Evolutionary conservation across 2,888 invertebrate species (phyloP), one percentile per base, ranked within the genome.

Genomic region (Habroteleia sp.): DNA sequence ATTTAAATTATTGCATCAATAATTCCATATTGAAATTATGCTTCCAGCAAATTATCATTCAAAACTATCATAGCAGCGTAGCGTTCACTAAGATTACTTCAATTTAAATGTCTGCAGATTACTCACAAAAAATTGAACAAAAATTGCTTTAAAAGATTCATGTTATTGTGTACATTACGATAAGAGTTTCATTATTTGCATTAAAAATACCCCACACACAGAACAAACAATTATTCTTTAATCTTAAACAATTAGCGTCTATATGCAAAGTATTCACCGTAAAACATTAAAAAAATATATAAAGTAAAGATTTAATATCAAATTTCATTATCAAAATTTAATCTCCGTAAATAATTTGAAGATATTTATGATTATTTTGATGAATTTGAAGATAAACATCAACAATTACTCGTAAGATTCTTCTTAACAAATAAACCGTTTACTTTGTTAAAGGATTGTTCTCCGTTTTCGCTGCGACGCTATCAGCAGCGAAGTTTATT

Each of bases 391-490:
- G 7, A 6, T 6, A 33, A 33, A 50, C 35, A 20, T 35, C 17
- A 50, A 50, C 11, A 23, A 37, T 33, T 23, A 31, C 31, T 48
- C 31, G 35, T 46, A n/a, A 2, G 11, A 35, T 13, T 56, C 8
- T 20, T 35, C 11, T 14, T 10, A 16, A 16, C 11, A 27, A 37
- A 27, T 11, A 11, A n/a, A n/a, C n/a, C n/a, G n/a, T n/a, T n/a
- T 11, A 8, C n/a, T 58, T 54, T 44, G 8, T 25, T 2, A 20
- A 46, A 87, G 87, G 69, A 56, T 87, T 33, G 58, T 87, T 6
- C 82, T 87, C 39, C 83, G 87, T 1, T 78, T 87, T 58, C 83
- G 83, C 17, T 84, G 83, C 46, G 86, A 87, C 20, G 82, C 83
- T 1, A 23, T 56, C 2, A 33, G 62, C 1, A 63, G 78, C 0